Conservation (phyloP, 2,888 invertebrate species). For the Megaustenia siamemsis region DNA sequence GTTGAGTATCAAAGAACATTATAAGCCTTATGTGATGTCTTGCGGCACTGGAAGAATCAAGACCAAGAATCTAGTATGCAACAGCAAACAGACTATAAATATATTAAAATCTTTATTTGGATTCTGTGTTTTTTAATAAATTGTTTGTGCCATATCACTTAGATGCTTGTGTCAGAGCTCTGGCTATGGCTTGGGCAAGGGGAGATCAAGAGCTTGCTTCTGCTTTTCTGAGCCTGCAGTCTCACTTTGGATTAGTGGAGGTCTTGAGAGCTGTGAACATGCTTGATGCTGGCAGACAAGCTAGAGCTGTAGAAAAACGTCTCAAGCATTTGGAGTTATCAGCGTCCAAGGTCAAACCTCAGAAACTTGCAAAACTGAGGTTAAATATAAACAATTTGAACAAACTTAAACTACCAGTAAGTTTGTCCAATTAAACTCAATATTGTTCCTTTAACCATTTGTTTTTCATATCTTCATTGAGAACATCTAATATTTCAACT, state of each 20-base stretch:
- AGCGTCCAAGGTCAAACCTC: slow-evolving; percentile 67
- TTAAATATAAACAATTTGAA: slow-evolving; percentile 76
- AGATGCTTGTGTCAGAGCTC: slow-evolving; percentile 75
- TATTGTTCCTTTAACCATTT: too few species aligned
- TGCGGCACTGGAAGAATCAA: too few species aligned
- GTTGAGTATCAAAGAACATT: too few species aligned
- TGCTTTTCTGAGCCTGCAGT: slow-evolving; percentile 68
- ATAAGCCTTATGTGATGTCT: too few species aligned
- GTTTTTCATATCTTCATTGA: too few species aligned
- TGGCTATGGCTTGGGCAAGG: slow-evolving; percentile 77
- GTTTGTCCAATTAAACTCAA: too few species aligned
- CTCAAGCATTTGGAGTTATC: slow-evolving; percentile 71
- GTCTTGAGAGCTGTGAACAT: slow-evolving; percentile 74
- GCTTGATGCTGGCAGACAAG: slow-evolving; percentile 74
- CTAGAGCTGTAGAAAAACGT: slow-evolving; percentile 75
- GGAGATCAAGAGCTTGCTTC: slow-evolving; percentile 74
- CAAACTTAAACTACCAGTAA: slow-evolving; percentile 72
- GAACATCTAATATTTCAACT: too few species aligned
- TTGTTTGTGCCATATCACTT: too few species aligned
- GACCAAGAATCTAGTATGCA: too few species aligned
- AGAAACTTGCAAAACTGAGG: slow-evolving; percentile 76
- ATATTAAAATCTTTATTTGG: too few species aligned
- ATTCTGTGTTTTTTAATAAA: too few species aligned
- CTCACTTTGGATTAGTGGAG: slow-evolving; percentile 74
- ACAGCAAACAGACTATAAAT: too few species aligned